Conservation (phyloP, 1,140 invertebrate genomes). For the Eupristina koningsbergeri region DNA sequence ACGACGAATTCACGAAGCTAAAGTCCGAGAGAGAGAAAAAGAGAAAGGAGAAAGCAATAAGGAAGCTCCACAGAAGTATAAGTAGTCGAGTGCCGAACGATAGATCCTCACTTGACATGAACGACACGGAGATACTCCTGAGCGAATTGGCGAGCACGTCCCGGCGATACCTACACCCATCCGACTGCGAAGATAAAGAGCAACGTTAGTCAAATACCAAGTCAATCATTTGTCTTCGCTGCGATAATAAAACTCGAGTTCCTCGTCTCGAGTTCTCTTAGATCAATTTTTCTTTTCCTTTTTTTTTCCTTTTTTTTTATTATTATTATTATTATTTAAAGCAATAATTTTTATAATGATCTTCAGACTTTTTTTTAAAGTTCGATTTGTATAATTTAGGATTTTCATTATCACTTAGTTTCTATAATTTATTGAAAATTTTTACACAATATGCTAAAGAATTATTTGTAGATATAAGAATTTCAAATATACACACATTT, state of each 20-base stretch:
- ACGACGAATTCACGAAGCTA: constrained; percentile 75
- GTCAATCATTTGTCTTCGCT: background rate
- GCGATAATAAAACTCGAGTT: background rate
- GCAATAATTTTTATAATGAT: background rate
- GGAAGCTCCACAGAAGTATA: constrained; percentile 71
- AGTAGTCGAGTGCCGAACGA: constrained; percentile 52
- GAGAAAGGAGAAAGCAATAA: constrained; percentile 68
- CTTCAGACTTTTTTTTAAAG: background rate
- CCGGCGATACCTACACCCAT: constrained; percentile 31
- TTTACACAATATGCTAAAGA: background rate
- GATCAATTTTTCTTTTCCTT: background rate
- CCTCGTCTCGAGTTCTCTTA: background rate
- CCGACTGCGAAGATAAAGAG: constrained; percentile 10
- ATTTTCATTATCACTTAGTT: background rate
- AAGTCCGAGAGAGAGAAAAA: constrained; percentile 72
- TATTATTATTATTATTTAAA: too few species aligned
- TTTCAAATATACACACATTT: background rate
- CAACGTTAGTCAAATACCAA: background rate
- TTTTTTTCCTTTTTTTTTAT: too few species aligned
- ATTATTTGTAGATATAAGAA: background rate
- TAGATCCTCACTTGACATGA: constrained; percentile 41
- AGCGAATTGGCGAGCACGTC: constrained; percentile 60
- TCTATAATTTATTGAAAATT: background rate
- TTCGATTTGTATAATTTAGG: background rate
- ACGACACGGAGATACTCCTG: constrained; percentile 60